These are phyloP conservation scores for Plecotus auritus DNA, from an alignment of 2,113 vertebrate genomes.

Conservation along the genomic window DNA sequence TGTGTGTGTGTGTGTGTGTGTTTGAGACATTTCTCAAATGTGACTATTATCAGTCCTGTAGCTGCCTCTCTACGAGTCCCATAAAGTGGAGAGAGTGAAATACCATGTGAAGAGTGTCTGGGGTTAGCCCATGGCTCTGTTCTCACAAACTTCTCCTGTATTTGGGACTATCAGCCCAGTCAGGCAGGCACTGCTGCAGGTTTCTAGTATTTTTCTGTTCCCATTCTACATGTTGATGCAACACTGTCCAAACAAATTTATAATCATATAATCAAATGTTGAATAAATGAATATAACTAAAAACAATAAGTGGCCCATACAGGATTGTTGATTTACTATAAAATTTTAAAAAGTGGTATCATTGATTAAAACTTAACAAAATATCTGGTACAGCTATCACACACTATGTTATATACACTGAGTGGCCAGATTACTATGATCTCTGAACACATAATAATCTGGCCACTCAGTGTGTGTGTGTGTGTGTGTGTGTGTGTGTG, in stretches of 20 bases:
- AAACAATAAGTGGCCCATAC: neutral
- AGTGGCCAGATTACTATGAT: no score
- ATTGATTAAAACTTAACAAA: neutral
- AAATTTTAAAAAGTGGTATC: neutral
- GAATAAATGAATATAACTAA: neutral
- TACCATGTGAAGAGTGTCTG: neutral
- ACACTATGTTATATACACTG: neutral
- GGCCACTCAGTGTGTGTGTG: no score
- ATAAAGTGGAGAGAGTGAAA: neutral
- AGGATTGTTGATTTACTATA: neutral
- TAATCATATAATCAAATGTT: neutral
- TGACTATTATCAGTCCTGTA: neutral
- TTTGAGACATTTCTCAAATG: conserved; percentile 33
- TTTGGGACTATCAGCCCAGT: neutral
- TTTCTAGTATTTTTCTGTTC: neutral
- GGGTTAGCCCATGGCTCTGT: neutral
- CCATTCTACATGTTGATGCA: neutral
- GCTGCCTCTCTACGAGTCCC: neutral
- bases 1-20: neutral
- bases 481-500: no score
- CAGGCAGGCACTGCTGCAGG: neutral
- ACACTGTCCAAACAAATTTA: neutral
- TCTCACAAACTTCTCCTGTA: neutral
- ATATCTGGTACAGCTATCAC: neutral
- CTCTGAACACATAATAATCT: no score